Percentiles rank a stretch among this genome's conserved stretches.
phyloP scores from a whole-genome alignment of 1,140 invertebrate species.

The Leptinotarsa undecemlineata region DNA sequence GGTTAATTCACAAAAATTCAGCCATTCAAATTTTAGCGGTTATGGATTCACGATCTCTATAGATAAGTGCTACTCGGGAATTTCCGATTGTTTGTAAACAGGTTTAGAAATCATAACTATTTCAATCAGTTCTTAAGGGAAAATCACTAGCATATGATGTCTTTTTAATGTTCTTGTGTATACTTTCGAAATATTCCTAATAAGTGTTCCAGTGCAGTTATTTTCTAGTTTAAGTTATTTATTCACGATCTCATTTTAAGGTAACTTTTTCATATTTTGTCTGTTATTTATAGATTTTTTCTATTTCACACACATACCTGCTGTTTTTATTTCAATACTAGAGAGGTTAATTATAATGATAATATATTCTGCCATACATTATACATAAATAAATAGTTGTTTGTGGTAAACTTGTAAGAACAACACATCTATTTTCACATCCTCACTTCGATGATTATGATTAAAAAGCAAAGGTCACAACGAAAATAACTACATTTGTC shows the following conservation, averaged over 20 bases:
- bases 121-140: not conserved
- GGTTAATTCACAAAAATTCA: not conserved
- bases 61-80: conserved; percentile 5
- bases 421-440: not conserved
- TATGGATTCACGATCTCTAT: not conserved
- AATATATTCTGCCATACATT: not conserved
- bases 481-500: too few species aligned
- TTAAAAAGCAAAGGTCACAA: too few species aligned
- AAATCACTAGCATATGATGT: not conserved
- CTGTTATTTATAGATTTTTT: not conserved
- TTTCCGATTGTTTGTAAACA: conserved; percentile 8
- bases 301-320: not conserved
- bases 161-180: conserved; percentile 1
- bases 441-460: not conserved
- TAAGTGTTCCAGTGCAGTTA: not conserved
- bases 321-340: not conserved
- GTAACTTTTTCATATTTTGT: not conserved
- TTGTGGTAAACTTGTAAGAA: not conserved
- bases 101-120: not conserved
- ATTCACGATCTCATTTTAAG: conserved; percentile 3
- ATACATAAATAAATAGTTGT: not conserved
- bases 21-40: conserved; percentile 2
- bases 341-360: conserved; percentile 6
- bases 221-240: not conserved
- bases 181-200: not conserved